Base-by-base conservation (phyloP, 2,888 invertebrate genomes). In the Orthonychiurus folsomi region DNA sequence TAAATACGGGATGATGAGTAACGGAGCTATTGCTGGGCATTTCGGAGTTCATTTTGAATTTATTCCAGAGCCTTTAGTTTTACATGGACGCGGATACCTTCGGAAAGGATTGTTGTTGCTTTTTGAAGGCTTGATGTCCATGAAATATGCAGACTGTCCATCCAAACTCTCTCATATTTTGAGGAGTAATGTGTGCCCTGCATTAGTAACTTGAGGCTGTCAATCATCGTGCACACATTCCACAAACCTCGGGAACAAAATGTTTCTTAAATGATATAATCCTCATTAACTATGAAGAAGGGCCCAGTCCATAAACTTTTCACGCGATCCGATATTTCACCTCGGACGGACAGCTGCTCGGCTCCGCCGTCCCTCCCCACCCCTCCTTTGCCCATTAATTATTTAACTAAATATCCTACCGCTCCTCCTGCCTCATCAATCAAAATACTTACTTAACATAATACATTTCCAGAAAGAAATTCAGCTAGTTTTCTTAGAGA, bases 201-300 rank as follows among this genome's bases (percentile, higher is more conserved):
- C 5, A 37, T 37, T 37, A 37, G 15, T 37, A 37, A 37, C 9
- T 5, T 5, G 9, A 5, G 9, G 37, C 9, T 37, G 37, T 37
- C 37, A 37, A 37, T 37, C 37, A 37, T 37, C 15, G 15, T 15
- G 37, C 37, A 15, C 37, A 37, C 37, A 37, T 37, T 37, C 37
- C 37, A 37, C 37, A 37, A n/a, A 37, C 37, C 37, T 37, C 37
- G 37, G 37, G 37, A 37, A 37, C 37, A 37, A 37, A 9, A 37
- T 37, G 37, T 37, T 37, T 37, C 37, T 37, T 37, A 37, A 37
- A 37, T 37, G 37, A 37, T 37, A 37, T 37, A 37, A 37, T 37
- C 37, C 37, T 37, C 37, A 37, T 37, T 9, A 37, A 9, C 15
- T 37, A 37, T 37, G n/a, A n/a, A n/a, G n/a, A n/a, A n/a, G n/a